A percentile compares a stretch with the other conserved stretches of the same genome.
phyloP scores from a whole-genome alignment of 1,140 invertebrate genomes.

The Polypedilum pembai region DNA sequence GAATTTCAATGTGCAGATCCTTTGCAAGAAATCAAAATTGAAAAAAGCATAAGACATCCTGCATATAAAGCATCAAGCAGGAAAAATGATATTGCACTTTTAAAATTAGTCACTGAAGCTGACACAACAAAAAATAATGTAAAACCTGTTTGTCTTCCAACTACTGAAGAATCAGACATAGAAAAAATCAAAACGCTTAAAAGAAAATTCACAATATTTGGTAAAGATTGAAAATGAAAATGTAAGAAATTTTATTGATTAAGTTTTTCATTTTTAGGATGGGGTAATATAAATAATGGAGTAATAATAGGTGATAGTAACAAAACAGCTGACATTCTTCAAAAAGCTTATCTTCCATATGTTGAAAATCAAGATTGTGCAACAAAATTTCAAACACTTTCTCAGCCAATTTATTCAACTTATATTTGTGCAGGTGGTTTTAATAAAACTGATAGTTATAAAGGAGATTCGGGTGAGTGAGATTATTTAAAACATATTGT shows the following conservation, averaged over 20 bases:
- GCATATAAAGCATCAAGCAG: slow-evolving; percentile 47
- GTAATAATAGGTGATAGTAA: background rate
- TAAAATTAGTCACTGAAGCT: slow-evolving; percentile 46
- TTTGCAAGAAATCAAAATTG: slow-evolving; percentile 49
- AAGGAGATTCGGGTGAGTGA: slow-evolving; percentile 47
- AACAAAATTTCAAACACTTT: background rate
- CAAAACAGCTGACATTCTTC: background rate
- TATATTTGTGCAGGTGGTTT: slow-evolving; percentile 50
- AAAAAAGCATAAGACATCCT: slow-evolving; percentile 51
- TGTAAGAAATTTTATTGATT: background rate
- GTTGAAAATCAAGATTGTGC: background rate
- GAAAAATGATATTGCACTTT: slow-evolving; percentile 57
- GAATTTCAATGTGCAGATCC: slow-evolving; percentile 45
- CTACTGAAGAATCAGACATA: background rate
- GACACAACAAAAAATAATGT: slow-evolving; percentile 41
- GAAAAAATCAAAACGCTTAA: background rate
- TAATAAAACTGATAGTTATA: slow-evolving; percentile 53
- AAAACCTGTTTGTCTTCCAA: slow-evolving; percentile 46
- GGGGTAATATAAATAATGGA: slow-evolving; percentile 35
- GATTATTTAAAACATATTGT: too few species aligned
- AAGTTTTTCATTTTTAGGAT: background rate
- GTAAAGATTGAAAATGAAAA: too few species aligned
- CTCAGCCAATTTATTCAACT: background rate
- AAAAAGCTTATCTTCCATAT: slow-evolving; percentile 13
- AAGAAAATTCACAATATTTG: background rate